These are phyloP conservation scores for Hiodon alosoides DNA, from an alignment of 2,113 vertebrate genomes.

Conservation along the genomic window DNA sequence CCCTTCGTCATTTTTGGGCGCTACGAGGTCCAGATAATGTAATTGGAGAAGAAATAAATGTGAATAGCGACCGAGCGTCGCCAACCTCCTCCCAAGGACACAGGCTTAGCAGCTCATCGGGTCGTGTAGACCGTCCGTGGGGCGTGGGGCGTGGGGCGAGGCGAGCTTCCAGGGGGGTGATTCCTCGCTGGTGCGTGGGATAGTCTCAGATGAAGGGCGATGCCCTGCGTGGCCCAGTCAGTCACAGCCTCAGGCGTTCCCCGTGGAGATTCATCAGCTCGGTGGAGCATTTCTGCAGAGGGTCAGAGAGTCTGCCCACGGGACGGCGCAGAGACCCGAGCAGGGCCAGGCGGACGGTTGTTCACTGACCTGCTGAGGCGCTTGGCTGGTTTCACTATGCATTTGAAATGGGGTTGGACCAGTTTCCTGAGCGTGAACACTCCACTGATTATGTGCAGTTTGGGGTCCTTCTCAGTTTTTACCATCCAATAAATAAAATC, in stretches of 20 bases:
- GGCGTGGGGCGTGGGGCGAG: not conserved
- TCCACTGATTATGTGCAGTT: no score
- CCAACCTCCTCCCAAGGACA: slow-evolving; percentile 14
- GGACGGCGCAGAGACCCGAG: not conserved
- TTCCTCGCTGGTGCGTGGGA: slow-evolving; percentile 8
- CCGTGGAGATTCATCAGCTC: not conserved
- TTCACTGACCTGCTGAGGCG: no score
- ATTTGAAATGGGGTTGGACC: no score
- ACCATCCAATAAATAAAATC: no score
- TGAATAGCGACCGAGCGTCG: not conserved
- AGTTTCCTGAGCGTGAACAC: no score
- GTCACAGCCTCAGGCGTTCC: slow-evolving; percentile 35
- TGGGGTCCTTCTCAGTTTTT: no score
- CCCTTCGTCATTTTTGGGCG: slow-evolving; percentile 12
- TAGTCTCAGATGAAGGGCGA: slow-evolving; percentile 8
- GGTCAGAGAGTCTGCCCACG: not conserved
- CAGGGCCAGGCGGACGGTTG: no score
- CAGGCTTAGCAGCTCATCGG: not conserved
- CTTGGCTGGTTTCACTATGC: no score
- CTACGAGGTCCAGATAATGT: slow-evolving; percentile 9
- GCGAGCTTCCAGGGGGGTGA: not conserved
- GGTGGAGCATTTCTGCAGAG: slow-evolving; percentile 19
- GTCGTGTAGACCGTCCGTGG: not conserved
- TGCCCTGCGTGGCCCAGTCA: slow-evolving; percentile 35
- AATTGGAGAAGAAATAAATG: slow-evolving; percentile 3